phyloP scores from a whole-genome alignment of 2,797 vertebrate species.

The Malurus splendens region DNA sequence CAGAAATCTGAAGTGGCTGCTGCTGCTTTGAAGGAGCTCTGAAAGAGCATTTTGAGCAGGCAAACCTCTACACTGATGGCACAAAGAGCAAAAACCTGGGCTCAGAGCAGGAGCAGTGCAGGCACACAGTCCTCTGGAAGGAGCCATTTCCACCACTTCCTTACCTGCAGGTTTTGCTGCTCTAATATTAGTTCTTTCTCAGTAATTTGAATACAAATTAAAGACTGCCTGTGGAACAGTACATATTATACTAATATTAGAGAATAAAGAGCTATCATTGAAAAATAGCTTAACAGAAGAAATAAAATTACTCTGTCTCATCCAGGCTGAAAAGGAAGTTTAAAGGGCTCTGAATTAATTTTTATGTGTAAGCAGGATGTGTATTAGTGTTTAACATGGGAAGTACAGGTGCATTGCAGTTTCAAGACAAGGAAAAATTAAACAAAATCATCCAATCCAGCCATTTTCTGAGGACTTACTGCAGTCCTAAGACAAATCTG shows the following conservation, averaged over 20 bases:
- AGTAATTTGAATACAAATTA: not conserved
- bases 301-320: not conserved
- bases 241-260: not conserved
- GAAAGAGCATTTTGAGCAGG: not conserved
- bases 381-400: not conserved
- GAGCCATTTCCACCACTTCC: not conserved
- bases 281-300: not conserved
- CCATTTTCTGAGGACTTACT: not conserved
- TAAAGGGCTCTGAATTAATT: not conserved
- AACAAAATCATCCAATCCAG: not conserved
- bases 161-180: not conserved
- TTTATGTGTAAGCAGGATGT: not conserved
- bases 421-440: not conserved
- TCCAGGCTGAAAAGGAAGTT: not conserved
- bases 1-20: not conserved
- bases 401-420: not conserved
- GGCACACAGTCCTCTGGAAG: not conserved
- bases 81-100: not conserved
- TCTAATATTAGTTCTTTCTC: not conserved
- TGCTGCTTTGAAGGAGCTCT: not conserved
- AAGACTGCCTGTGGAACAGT: not conserved
- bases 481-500: not conserved
- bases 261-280: not conserved
- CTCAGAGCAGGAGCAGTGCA: not conserved
- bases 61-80: not conserved